These are phyloP conservation scores for Nomada hirtipes DNA, from an alignment of 2,888 invertebrate species.

Conservation along the genomic window DNA sequence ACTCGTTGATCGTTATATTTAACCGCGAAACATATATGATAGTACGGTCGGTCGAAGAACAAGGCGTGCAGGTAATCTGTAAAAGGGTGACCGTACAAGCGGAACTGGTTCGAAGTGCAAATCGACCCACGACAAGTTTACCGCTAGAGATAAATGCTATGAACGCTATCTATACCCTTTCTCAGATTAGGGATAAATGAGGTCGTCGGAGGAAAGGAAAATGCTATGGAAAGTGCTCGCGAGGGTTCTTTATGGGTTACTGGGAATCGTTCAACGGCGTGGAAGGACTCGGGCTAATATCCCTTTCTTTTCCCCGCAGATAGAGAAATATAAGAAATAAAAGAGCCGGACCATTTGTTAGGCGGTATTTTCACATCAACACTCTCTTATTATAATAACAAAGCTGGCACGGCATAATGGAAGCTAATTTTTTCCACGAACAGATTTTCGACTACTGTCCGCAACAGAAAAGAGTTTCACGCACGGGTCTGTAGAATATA, in stretches of 20 bases:
- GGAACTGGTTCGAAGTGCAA: constrained; percentile 57
- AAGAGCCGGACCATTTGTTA: no score
- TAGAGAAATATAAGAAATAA: background rate
- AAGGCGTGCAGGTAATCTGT: constrained; percentile 8
- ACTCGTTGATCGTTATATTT: background rate
- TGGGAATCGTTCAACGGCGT: background rate
- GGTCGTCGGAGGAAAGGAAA: constrained; percentile 16
- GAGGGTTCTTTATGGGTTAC: constrained; percentile 12
- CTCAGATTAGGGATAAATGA: constrained; percentile 33
- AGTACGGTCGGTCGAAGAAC: background rate
- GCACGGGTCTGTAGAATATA: no score
- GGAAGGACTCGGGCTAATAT: background rate
- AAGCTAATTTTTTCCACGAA: no score
- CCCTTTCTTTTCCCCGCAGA: background rate
- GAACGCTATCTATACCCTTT: constrained; percentile 43
- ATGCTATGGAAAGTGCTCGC: constrained; percentile 26
- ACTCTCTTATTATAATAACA: no score
- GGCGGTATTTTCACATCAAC: no score
- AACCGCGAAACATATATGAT: background rate
- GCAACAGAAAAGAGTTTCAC: no score
- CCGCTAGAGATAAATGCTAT: constrained; percentile 69
- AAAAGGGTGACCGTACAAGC: constrained; percentile 14
- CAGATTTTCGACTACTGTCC: no score
- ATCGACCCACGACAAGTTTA: constrained; percentile 56
- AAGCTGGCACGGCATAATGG: no score